Evolutionary conservation across 1,140 invertebrate genomes (phyloP), one percentile per base, ranked within the genome.

Genomic region (Lepeophtheirus salmonis): DNA sequence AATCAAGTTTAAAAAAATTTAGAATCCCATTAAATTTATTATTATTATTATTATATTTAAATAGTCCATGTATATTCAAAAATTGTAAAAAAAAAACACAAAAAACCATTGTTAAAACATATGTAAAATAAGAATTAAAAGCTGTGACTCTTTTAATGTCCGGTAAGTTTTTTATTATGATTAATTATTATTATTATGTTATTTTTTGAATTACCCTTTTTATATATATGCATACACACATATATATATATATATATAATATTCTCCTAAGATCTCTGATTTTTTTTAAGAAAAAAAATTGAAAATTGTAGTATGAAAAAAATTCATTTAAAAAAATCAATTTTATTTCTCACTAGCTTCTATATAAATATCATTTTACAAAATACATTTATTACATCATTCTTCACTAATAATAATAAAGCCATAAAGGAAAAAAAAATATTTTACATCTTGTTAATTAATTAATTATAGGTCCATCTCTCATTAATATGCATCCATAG

Each of bases 231-330:
- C 57, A 60, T 57, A 55, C 20, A 57, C 20, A 60, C 22, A 60
- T 60, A 60, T 57, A 57, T 60, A 60, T 57, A 55, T 60, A 61
- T 61, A 58, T 61, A 59, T 48, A 62, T 23, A 23, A 21, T 14
- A 62, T 16, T 61, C 30, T 41, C 30, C 30, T 6, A 41, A 41
- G 30, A 41, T 41, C 30, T 41, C 30, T 41, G 30, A 53, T 51
- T 59, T 18, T 16, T 22, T 53, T 51, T 53, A 59, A 59, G 48
- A 51, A 26, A 1, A 16, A 51, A 51, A 23, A 54, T 18, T 4
- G 30, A 41, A 41, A 41, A 6, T 41, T 41, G n/a, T 41, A 41
- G 30, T 41, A 41, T 10, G 6, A n/a, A 41, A 41, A 41, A 6
- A 6, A n/a, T n/a, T 41, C 30, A 41, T 41, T 41, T 41, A 41